Conservation (phyloP, 2,113 vertebrate species). For the Amazona guildingii region DNA sequence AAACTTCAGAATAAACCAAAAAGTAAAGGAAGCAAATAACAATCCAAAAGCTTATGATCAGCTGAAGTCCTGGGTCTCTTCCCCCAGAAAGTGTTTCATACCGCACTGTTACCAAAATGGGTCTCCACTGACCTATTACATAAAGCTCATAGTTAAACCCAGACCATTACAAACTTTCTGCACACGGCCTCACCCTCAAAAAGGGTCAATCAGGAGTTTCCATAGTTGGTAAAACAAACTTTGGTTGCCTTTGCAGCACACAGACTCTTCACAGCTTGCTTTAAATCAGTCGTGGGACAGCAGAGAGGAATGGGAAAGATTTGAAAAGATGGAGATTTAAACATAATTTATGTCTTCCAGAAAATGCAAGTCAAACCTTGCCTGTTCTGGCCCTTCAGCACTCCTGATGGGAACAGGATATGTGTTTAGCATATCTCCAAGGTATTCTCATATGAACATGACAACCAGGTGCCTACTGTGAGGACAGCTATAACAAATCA, state of each 20-base stretch:
- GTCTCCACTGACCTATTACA: not conserved
- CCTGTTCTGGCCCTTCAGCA: conserved; percentile 49
- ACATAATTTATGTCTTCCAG: conserved; percentile 59
- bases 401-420: conserved; percentile 48
- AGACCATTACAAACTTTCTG: not conserved
- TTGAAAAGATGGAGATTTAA: conserved; percentile 2
- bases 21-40: not conserved
- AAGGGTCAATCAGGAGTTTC: not conserved
- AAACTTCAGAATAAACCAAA: not conserved
- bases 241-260: not conserved
- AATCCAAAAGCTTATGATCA: not conserved
- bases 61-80: not conserved
- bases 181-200: not conserved
- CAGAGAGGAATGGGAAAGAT: conserved; percentile 11
- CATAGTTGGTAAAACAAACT: not conserved
- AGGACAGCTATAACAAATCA: conserved; percentile 67
- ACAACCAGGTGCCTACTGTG: conserved; percentile 49
- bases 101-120: not conserved
- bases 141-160: not conserved
- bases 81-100: not conserved
- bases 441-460: conserved; percentile 55
- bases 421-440: conserved; percentile 56
- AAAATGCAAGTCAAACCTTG: conserved; percentile 62
- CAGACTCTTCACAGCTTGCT: not conserved
- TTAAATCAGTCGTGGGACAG: not conserved